phyloP scores from a whole-genome alignment of 2,113 vertebrate genomes.

The Petrocephalus microphthalmus region DNA sequence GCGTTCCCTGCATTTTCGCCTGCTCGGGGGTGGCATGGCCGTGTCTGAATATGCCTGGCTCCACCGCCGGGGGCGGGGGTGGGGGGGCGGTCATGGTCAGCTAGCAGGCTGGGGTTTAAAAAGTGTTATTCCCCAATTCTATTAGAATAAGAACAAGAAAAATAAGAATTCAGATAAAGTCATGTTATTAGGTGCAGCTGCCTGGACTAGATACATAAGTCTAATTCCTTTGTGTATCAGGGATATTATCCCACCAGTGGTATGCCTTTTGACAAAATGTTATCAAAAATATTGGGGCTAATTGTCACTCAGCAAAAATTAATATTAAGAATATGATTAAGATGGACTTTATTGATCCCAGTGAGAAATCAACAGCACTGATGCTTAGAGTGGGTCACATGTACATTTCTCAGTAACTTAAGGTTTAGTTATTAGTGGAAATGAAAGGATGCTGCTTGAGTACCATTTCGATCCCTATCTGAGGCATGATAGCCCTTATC shows the following conservation, averaged over 20 bases:
- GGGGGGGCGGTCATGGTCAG: too few species aligned
- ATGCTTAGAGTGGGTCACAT: background rate
- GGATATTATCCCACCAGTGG: background rate
- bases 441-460: background rate
- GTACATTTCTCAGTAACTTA: background rate
- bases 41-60: background rate
- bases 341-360: background rate
- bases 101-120: background rate
- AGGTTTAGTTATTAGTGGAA: background rate
- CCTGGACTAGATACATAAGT: background rate
- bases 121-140: background rate
- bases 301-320: background rate
- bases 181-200: background rate
- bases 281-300: background rate
- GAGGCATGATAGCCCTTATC: background rate
- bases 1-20: background rate
- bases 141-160: background rate
- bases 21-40: background rate
- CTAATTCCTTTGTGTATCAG: background rate
- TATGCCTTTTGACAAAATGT: background rate
- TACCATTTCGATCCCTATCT: background rate
- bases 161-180: background rate
- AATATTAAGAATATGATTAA: background rate
- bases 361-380: background rate
- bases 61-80: background rate